Evolutionary conservation across 2,113 vertebrate genomes (phyloP).

Genomic region (Scomber scombrus): DNA sequence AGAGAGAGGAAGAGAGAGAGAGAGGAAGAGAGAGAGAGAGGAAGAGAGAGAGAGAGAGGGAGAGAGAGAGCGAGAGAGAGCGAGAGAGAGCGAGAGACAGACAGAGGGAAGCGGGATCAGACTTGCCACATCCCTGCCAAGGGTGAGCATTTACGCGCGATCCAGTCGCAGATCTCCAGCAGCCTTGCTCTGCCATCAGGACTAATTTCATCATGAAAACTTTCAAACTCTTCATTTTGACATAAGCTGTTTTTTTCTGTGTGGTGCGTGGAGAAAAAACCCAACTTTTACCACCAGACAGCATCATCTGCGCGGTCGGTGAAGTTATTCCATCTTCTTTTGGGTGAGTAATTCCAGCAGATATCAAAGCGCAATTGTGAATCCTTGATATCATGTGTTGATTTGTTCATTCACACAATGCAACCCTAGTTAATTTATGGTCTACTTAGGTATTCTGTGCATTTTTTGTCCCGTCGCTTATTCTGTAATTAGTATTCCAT

Average conservation of each 20-base stretch:
- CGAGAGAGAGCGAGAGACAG: conserved; percentile 16
- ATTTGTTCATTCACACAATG: not conserved
- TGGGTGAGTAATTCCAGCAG: conserved; percentile 62
- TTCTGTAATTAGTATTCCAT: conserved; percentile 85
- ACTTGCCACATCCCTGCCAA: conserved; percentile 65
- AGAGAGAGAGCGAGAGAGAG: conserved; percentile 17
- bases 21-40: conserved; percentile 6
- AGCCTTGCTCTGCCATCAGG: conserved; percentile 43
- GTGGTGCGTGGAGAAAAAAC: conserved; percentile 7
- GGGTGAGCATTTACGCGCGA: conserved; percentile 76
- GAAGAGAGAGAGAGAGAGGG: too few species aligned
- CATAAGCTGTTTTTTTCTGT: not conserved
- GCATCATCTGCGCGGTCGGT: conserved; percentile 33
- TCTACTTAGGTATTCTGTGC: conserved; percentile 35
- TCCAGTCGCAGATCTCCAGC: conserved; percentile 54
- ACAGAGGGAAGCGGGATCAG: conserved; percentile 41
- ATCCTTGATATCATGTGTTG: not conserved
- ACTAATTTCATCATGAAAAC: conserved; percentile 69
- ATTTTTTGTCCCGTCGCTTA: conserved; percentile 47
- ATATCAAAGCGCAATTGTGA: not conserved
- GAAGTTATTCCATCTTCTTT: conserved; percentile 58
- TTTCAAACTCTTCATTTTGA: conserved; percentile 42
- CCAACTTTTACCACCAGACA: conserved; percentile 63
- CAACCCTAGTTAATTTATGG: not conserved
- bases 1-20: not conserved